Evolutionary conservation across 2,113 vertebrate species (phyloP).

Genomic region (Leptobrachium leishanense): DNA sequence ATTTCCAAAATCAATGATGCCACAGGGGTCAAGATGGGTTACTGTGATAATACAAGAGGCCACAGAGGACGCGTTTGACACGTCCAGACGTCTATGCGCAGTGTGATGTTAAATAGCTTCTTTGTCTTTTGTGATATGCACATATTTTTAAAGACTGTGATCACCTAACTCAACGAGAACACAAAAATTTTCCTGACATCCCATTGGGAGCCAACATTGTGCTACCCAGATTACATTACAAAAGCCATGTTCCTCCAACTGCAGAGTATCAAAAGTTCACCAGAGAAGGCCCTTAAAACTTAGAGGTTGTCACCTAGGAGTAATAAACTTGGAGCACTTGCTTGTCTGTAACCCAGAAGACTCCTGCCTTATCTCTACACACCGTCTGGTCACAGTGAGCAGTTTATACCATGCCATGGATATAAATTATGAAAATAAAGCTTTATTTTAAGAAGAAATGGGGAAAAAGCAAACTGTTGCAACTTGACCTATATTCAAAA

Average conservation of each 20-base stretch:
- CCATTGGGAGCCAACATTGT: background rate
- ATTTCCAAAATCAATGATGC: too few species aligned
- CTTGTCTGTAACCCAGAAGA: too few species aligned
- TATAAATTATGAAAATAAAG: too few species aligned
- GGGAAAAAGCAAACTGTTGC: too few species aligned
- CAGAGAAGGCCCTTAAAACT: conserved; percentile 20
- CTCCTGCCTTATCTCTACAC: too few species aligned
- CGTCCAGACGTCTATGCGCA: background rate
- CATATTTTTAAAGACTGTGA: conserved; percentile 5
- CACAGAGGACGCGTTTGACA: too few species aligned
- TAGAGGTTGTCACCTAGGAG: background rate
- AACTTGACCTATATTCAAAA: too few species aligned
- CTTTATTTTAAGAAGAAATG: too few species aligned
- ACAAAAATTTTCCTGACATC: background rate
- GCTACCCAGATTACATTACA: conserved; percentile 12
- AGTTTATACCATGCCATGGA: too few species aligned
- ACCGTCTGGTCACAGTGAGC: too few species aligned
- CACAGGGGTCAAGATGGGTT: too few species aligned
- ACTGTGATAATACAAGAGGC: too few species aligned
- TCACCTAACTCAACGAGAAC: background rate
- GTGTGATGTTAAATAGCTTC: background rate
- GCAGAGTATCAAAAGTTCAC: conserved; percentile 14
- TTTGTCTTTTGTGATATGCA: background rate
- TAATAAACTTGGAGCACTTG: background rate
- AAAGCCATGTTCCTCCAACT: background rate